Base-by-base conservation (phyloP, 2,888 invertebrate genomes). In the Prosopocoilus inquinatus region DNA sequence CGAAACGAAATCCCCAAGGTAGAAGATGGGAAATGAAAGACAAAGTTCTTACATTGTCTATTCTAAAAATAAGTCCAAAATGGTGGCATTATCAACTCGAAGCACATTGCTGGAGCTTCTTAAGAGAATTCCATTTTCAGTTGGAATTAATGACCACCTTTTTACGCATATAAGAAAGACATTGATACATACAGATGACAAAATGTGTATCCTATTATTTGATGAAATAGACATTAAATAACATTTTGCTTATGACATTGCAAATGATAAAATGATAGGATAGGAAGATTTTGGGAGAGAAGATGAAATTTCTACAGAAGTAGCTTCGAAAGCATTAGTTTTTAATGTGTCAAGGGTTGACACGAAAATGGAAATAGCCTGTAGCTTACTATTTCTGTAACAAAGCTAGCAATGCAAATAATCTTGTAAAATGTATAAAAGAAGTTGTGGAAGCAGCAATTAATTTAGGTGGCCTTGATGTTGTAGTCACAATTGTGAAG, bases 61-160 rank as follows among this genome's bases (percentile, higher is more conserved):
- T 16, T 16, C 3, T 16, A 2, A 16, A 16, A 16, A 16, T 2
- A 3, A 16, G 3, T 3, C 16, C 16, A 16, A 16, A 16, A 3
- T 16, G 16, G 16, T 16, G 16, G 16, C 16, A 16, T 16, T 16
- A 16, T 3, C 16, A 16, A 2, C 3, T 16, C 3, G 16, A 16
- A 16, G 16, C 16, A 16, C 16, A 16, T 16, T 16, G 16, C 16
- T 16, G 16, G 16, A 16, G 2, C 16, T 16, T 16, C 16, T 16
- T 3, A 16, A 16, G 3, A 16, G 3, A 16, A n/a, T n/a, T 16
- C 55, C 59, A 9, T 61, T 61, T 51, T 9, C 47, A 16, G 12
- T 20, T 2, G 59, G 51, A 2, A 55, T 61, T n/a, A 61, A 59
- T 59, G 28, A 39, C 3, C 57, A 61, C 47, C 33, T 61, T 9